Percentiles rank a stretch among this genome's conserved stretches.
phyloP scores from a whole-genome alignment of 2,797 vertebrate species.

The Myotis myotis region DNA sequence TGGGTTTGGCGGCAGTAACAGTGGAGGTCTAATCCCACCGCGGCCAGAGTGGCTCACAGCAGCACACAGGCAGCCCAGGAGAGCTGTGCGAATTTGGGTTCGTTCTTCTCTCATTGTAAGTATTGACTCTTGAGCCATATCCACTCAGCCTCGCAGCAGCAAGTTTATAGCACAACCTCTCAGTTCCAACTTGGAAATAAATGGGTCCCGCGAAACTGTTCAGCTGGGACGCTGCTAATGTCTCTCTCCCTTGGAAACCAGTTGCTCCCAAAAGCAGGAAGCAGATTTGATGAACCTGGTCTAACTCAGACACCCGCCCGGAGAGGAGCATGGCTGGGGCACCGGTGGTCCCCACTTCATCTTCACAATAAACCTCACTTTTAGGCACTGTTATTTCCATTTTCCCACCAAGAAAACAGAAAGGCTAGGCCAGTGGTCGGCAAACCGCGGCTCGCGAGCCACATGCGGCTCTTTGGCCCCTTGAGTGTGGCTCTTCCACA shows the following conservation, averaged over 20 bases:
- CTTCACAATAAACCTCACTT: background rate
- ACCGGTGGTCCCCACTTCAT: background rate
- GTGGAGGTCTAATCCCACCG: background rate
- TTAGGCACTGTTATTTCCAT: background rate
- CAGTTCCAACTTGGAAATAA: fast-evolving
- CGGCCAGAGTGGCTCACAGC: background rate
- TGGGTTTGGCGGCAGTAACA: background rate
- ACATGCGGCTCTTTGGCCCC: no score
- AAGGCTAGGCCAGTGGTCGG: background rate
- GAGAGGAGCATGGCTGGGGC: background rate
- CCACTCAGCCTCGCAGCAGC: background rate
- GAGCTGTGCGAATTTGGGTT: background rate
- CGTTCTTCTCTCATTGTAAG: background rate
- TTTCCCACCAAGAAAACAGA: background rate
- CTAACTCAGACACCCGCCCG: background rate
- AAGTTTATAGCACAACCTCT: background rate
- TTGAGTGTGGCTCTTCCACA: no score
- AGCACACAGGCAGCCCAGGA: fast-evolving
- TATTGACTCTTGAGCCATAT: background rate
- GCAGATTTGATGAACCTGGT: background rate
- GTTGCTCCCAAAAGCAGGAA: background rate
- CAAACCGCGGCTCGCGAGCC: no score
- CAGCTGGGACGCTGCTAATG: background rate
- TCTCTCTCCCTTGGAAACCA: background rate
- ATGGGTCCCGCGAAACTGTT: background rate